phyloP scores from a whole-genome alignment of 2,113 vertebrate species.

The Bombycilla garrulus region DNA sequence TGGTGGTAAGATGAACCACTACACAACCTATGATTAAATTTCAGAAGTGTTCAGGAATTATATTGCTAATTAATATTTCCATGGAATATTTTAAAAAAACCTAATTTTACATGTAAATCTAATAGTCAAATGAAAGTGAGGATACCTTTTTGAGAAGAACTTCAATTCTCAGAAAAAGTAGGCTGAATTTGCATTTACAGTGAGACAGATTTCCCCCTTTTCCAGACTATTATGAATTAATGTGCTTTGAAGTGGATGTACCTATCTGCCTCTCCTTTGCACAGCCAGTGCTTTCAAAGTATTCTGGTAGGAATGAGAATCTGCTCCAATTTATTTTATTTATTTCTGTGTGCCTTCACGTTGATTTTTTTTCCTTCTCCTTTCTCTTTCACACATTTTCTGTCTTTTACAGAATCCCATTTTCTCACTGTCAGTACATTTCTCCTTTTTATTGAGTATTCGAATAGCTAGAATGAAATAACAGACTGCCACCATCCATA shows the following conservation, averaged over 20 bases:
- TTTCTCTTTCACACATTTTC: neutral
- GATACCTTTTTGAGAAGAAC: neutral
- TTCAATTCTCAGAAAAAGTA: neutral
- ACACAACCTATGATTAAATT: neutral
- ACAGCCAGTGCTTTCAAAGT: neutral
- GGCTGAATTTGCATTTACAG: neutral
- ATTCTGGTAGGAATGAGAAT: neutral
- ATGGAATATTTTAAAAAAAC: neutral
- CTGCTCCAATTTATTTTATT: neutral
- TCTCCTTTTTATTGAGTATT: neutral
- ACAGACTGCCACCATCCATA: neutral
- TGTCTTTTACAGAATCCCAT: neutral
- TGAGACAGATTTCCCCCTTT: neutral
- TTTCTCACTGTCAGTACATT: neutral
- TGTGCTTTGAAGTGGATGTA: neutral
- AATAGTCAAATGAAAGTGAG: neutral
- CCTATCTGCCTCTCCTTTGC: neutral
- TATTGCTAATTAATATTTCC: constrained; percentile 15
- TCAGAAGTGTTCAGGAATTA: neutral
- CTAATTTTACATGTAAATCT: neutral
- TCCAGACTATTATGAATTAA: neutral
- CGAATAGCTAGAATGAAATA: neutral
- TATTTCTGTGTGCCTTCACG: neutral
- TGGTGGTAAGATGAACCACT: neutral
- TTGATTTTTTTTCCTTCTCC: neutral